These are phyloP conservation scores for Herminia tarsipennalis DNA, from an alignment of 2,888 invertebrate genomes.

Conservation along the genomic window DNA sequence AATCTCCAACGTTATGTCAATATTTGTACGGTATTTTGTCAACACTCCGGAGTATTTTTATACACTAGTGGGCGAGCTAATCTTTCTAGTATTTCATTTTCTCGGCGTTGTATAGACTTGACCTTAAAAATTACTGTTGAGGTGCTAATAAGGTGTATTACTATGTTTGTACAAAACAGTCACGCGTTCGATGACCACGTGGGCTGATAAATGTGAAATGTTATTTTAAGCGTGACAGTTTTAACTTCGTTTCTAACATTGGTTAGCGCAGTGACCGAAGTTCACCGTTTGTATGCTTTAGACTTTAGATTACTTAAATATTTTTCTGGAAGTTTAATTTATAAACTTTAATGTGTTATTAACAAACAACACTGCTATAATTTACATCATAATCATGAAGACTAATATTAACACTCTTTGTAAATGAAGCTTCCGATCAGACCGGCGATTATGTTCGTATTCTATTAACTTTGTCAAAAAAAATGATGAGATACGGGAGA, in stretches of 20 bases:
- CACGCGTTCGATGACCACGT: constrained; percentile 29
- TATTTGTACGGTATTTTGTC: constrained; percentile 51
- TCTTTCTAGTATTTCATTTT: constrained; percentile 18
- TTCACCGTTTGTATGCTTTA: background rate
- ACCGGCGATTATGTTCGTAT: no score
- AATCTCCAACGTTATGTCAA: constrained; percentile 49
- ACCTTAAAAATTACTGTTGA: constrained; percentile 33
- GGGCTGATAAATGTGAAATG: constrained; percentile 22
- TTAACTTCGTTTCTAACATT: constrained; percentile 17
- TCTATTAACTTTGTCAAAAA: no score
- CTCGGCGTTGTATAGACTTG: constrained; percentile 28
- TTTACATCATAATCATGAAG: no score
- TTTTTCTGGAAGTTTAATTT: no score
- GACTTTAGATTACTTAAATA: no score
- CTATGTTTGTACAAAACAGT: constrained; percentile 21
- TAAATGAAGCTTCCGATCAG: no score
- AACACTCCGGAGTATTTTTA: constrained; percentile 37
- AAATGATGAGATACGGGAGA: no score
- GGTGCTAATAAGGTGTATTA: constrained; percentile 25
- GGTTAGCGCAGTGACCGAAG: constrained; percentile 5
- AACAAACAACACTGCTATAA: no score
- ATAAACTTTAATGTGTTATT: no score
- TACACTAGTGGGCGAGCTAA: constrained; percentile 40
- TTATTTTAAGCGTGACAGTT: constrained; percentile 19
- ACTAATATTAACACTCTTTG: no score